A percentile compares a stretch with the other conserved stretches of the same genome.
Evolutionary conservation across 2,797 vertebrate genomes (phyloP).

Genomic region (Crax fasciolata): DNA sequence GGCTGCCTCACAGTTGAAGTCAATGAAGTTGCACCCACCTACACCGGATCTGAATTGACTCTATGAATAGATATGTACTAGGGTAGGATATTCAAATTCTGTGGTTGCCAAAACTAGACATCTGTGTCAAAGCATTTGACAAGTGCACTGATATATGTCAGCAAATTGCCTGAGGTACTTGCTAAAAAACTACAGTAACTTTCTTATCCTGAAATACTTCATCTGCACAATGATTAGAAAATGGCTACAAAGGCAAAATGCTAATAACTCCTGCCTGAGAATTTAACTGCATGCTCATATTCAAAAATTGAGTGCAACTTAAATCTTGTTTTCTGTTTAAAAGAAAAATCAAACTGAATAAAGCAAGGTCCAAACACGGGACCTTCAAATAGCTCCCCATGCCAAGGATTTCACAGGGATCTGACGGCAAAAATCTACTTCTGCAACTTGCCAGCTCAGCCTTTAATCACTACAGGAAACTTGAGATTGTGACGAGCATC

Average conservation of each 20-base stretch:
- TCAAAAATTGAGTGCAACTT: background rate
- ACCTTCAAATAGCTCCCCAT: background rate
- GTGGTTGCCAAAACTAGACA: constrained; percentile 75
- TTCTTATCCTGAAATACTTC: constrained; percentile 67
- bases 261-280: constrained; percentile 19
- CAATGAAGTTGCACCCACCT: constrained; percentile 78
- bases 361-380: background rate
- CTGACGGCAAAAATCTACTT: background rate
- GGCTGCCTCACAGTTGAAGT: constrained; percentile 71
- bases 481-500: background rate
- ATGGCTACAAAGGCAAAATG: constrained; percentile 55
- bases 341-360: background rate
- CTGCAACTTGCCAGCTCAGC: background rate
- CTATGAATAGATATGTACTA: constrained; percentile 75
- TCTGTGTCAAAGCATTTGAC: constrained; percentile 79
- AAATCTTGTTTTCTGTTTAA: background rate
- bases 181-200: constrained; percentile 68
- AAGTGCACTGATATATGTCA: constrained; percentile 77
- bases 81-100: constrained; percentile 73
- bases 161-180: constrained; percentile 77
- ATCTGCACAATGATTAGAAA: constrained; percentile 62
- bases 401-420: background rate
- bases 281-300: background rate
- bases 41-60: constrained; percentile 74
- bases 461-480: background rate